Percentiles rank a stretch among this genome's conserved stretches.
These are phyloP conservation scores for Agonopterix subpropinquella DNA, from an alignment of 2,888 invertebrate species.

Conservation along the genomic window DNA sequence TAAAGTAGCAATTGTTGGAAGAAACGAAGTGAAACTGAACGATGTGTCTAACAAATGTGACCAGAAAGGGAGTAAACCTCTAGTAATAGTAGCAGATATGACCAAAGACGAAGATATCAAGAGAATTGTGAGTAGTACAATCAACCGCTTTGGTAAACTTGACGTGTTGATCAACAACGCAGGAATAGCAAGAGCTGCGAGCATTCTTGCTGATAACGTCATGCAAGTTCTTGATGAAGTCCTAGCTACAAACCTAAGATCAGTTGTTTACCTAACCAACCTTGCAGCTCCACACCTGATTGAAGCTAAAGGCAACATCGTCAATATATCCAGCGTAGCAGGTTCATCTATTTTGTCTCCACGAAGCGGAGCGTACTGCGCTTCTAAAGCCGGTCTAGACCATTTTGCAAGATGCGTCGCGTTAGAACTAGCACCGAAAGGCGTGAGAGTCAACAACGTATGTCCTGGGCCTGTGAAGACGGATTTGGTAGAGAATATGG, in stretches of 20 bases:
- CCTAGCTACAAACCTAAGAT: slow-evolving; percentile 6
- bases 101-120: slow-evolving; percentile 20
- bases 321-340: slow-evolving; percentile 8
- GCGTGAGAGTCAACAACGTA: slow-evolving; percentile 1
- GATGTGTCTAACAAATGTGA: slow-evolving; percentile 19
- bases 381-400: slow-evolving; percentile 2
- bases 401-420: slow-evolving; percentile 1
- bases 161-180: slow-evolving; percentile 11
- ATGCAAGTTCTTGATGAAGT: slow-evolving; percentile 3
- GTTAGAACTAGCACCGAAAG: slow-evolving; percentile 1
- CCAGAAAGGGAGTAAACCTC: slow-evolving; percentile 17
- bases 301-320: slow-evolving; percentile 9
- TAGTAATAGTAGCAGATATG: slow-evolving; percentile 25
- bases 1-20: slow-evolving; percentile 23
- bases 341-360: neutral
- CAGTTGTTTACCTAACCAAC: slow-evolving; percentile 2
- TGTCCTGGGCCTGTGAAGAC: slow-evolving; percentile 1
- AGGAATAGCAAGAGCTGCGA: neutral
- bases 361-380: neutral
- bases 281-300: slow-evolving; percentile 6
- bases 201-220: slow-evolving; percentile 1
- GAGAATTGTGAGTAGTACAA: slow-evolving; percentile 19
- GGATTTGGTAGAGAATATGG: slow-evolving; percentile 2
- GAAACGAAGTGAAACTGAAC: slow-evolving; percentile 23
- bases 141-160: slow-evolving; percentile 10